Percentiles rank a stretch among this genome's conserved stretches.
phyloP scores from a whole-genome alignment of 2,888 invertebrate genomes.

The Ornithoptera priamus region DNA sequence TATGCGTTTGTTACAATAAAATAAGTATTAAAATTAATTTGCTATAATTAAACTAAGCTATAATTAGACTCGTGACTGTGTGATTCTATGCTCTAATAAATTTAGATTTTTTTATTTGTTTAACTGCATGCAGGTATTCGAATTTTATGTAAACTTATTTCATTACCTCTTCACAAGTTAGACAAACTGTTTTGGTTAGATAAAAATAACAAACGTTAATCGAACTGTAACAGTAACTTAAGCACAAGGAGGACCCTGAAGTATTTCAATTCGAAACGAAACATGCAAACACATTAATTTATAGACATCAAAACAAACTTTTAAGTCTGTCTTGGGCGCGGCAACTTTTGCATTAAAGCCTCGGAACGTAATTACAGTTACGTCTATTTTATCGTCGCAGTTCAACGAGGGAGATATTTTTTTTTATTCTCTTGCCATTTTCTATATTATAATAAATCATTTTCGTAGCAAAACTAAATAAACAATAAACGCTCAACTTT shows the following conservation, averaged over 20 bases:
- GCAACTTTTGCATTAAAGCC: constrained; percentile 74
- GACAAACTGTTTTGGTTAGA: no score
- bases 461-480: constrained; percentile 24
- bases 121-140: no score
- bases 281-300: constrained; percentile 75
- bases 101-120: no score
- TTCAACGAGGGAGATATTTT: constrained; percentile 46
- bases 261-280: constrained; percentile 49
- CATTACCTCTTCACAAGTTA: no score
- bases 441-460: constrained; percentile 16
- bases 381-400: constrained; percentile 54
- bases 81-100: no score
- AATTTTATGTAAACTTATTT: no score
- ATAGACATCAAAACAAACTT: constrained; percentile 71
- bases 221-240: no score
- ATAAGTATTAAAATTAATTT: no score
- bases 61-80: no score
- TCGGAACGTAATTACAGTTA: constrained; percentile 64
- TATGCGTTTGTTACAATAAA: no score
- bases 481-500: constrained; percentile 52
- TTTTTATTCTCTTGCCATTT: constrained; percentile 39
- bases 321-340: constrained; percentile 55
- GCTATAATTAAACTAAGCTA: no score
- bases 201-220: no score
- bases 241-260: constrained; percentile 30